These are phyloP conservation scores for Argopecten irradians DNA, from an alignment of 1,140 invertebrate genomes.

Conservation along the genomic window DNA sequence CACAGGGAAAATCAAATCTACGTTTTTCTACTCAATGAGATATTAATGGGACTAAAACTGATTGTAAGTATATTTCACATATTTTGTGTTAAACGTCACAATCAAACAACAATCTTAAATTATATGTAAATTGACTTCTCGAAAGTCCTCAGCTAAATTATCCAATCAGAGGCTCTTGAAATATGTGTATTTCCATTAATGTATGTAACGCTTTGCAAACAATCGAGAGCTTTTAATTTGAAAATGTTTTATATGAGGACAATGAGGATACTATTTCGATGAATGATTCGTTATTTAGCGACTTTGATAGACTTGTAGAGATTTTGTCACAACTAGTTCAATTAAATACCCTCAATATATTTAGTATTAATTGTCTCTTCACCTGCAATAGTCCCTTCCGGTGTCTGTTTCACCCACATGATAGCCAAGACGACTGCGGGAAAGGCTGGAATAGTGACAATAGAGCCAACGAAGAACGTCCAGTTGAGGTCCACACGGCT, in stretches of 20 bases:
- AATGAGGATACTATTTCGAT: no score
- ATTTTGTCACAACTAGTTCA: background rate
- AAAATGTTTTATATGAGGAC: no score
- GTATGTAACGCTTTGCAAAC: no score
- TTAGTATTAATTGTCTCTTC: background rate
- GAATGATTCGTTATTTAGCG: no score
- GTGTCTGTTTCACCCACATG: constrained; percentile 66
- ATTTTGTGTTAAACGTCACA: background rate
- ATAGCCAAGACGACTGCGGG: constrained; percentile 61
- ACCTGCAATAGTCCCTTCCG: constrained; percentile 59
- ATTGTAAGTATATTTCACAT: background rate
- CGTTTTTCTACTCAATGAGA: background rate
- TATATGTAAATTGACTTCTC: background rate
- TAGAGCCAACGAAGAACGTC: constrained; percentile 59
- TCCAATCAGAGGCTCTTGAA: no score
- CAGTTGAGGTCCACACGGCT: constrained; percentile 64
- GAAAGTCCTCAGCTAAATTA: no score
- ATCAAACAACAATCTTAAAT: background rate
- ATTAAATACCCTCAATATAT: background rate
- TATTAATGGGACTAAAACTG: background rate
- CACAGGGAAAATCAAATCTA: background rate
- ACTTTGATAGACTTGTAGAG: no score
- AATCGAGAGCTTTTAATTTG: no score
- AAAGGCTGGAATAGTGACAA: constrained; percentile 63
- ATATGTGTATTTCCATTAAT: no score